phyloP scores from a whole-genome alignment of 2,888 invertebrate genomes.

The Pristionchus japonicus region DNA sequence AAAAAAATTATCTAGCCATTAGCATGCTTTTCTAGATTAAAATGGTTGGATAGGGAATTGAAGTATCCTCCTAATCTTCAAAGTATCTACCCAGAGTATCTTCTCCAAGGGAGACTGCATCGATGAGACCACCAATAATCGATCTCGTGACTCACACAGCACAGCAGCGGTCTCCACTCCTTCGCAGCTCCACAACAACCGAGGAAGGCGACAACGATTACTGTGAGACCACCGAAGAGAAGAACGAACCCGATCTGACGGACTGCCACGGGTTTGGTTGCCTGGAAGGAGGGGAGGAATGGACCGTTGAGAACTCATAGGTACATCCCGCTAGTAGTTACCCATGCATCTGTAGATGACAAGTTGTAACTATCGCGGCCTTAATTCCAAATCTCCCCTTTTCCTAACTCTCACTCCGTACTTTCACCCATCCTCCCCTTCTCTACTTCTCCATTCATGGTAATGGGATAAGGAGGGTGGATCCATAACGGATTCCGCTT shows the following conservation, averaged over 20 bases:
- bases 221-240: conserved; percentile 71
- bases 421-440: not conserved
- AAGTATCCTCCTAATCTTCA: no score
- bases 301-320: not conserved
- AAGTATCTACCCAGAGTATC: no score
- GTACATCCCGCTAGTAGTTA: no score
- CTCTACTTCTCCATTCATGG: conserved; percentile 42
- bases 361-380: not conserved
- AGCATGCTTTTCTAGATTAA: no score
- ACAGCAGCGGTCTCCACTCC: conserved; percentile 74
- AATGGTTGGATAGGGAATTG: no score
- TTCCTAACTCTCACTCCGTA: not conserved
- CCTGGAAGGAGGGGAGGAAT: conserved; percentile 53
- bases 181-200: conserved; percentile 74
- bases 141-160: conserved; percentile 73
- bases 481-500: conserved; percentile 42
- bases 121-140: no score
- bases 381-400: not conserved
- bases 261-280: conserved; percentile 67
- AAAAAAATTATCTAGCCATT: no score
- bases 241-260: conserved; percentile 72
- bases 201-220: conserved; percentile 73
- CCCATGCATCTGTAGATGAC: no score
- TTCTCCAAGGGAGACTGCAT: no score
- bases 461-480: conserved; percentile 43